Base-by-base conservation (phyloP, 2,888 invertebrate genomes). In the Kuschelorhynchus macadamiae region DNA sequence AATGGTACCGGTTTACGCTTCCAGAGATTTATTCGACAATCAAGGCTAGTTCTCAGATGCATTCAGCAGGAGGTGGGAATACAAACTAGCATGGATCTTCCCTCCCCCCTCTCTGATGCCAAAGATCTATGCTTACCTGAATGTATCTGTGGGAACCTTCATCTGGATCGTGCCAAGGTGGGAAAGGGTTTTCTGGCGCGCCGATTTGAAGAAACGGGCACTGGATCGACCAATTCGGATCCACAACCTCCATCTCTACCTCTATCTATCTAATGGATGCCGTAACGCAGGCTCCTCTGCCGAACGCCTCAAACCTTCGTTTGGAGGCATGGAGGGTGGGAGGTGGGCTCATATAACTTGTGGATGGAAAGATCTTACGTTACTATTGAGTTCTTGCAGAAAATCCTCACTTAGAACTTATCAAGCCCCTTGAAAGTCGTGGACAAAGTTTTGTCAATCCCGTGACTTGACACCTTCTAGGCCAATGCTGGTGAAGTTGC, bases 141-240 rank as follows among this genome's bases (percentile, higher is more conserved):
- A 74, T 56, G 17, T 9, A 8, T 68, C 75, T 16, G 36, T 32
- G 44, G 76, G 77, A 18, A 47, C 33, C 3, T 77, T 71, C 53
- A 65, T 78, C 0, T 18, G 78, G 20, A 68, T 78, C n/a, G 75
- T 70, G 0, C 71, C 70, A 12, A 73, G 74, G 21, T 71, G 76
- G 61, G 67, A 70, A 12, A 68, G 53, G 16, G 74, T 73, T 3
- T 80, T 77, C 59, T 80, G 79, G 77, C 18, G 72, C 68, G 67
- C 77, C 2, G 78, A 79, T 41, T 68, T 79, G 5, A 73, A 70
- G 57, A 9, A n/a, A n/a, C 41, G 79, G 42, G 84, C 83, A 11
- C 1, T 70, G 14, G 67, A 21, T n/a, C 59, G 11, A 1, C 57
- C 71, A 7, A 56, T 67, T n/a, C 39, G 42, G 21, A 46, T 68